Evolutionary conservation across 2,113 vertebrate genomes (phyloP).

Genomic region (Clarias macrocephalus): DNA sequence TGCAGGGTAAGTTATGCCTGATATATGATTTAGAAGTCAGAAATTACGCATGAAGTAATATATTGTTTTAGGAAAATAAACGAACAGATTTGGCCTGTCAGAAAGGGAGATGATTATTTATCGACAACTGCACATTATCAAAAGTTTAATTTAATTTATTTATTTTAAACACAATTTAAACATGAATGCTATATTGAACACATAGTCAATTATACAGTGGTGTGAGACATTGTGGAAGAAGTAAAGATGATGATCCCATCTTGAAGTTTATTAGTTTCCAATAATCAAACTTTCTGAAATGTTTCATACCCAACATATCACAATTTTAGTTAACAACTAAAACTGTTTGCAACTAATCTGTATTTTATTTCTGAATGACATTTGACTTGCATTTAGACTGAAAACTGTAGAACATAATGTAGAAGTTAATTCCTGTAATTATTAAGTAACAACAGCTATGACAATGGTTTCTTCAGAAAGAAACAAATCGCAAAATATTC

Average conservation of each 20-base stretch:
- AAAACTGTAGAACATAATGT: neutral
- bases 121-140: too few relatives aligned
- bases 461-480: neutral
- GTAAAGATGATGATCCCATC: neutral
- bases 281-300: neutral
- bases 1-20: constrained; percentile 57
- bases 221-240: neutral
- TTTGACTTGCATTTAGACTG: neutral
- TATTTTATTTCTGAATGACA: neutral
- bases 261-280: neutral
- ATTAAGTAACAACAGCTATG: neutral
- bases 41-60: too few relatives aligned
- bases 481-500: neutral
- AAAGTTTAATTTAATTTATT: too few relatives aligned
- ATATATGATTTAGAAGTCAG: too few relatives aligned
- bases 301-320: neutral
- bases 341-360: neutral
- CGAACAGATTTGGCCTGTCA: too few relatives aligned
- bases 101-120: too few relatives aligned
- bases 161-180: neutral
- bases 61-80: too few relatives aligned
- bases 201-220: neutral
- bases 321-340: neutral
- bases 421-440: neutral
- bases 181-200: neutral